A percentile compares a stretch with the other conserved stretches of the same genome.
phyloP scores from a whole-genome alignment of 2,113 vertebrate genomes.

The Muntiacus muntjak region DNA sequence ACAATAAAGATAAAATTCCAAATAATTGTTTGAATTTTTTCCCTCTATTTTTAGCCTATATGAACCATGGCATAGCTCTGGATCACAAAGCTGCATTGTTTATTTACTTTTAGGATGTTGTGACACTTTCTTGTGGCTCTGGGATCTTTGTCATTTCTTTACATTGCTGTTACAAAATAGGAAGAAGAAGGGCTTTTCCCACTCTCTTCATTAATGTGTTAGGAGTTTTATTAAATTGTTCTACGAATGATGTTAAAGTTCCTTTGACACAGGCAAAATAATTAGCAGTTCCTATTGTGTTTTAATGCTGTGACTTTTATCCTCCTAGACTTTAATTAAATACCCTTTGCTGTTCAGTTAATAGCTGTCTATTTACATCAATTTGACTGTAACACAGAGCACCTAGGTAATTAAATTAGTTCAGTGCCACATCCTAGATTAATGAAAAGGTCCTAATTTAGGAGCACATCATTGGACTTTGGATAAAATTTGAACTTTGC shows the following conservation, averaged over 20 bases:
- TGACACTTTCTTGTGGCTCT: background rate
- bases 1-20: background rate
- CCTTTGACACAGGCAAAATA: background rate
- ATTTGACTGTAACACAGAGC: conserved; percentile 26
- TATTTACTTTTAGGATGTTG: background rate
- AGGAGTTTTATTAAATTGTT: background rate
- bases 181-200: background rate
- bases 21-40: background rate
- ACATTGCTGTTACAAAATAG: background rate
- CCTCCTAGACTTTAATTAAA: conserved; percentile 44
- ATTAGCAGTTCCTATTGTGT: background rate
- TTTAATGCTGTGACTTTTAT: background rate
- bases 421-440: conserved; percentile 9
- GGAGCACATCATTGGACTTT: background rate
- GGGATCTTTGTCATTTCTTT: background rate
- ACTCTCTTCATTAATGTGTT: background rate
- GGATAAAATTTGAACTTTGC: background rate
- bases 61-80: background rate
- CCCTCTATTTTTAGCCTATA: background rate
- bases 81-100: rapidly evolving
- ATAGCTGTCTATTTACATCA: conserved; percentile 59
- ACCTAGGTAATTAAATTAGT: conserved; percentile 44
- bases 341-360: background rate
- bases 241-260: background rate
- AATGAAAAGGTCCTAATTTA: conserved; percentile 14